Conservation (phyloP, 2,888 invertebrate genomes). For the Campopleginae sp. region DNA sequence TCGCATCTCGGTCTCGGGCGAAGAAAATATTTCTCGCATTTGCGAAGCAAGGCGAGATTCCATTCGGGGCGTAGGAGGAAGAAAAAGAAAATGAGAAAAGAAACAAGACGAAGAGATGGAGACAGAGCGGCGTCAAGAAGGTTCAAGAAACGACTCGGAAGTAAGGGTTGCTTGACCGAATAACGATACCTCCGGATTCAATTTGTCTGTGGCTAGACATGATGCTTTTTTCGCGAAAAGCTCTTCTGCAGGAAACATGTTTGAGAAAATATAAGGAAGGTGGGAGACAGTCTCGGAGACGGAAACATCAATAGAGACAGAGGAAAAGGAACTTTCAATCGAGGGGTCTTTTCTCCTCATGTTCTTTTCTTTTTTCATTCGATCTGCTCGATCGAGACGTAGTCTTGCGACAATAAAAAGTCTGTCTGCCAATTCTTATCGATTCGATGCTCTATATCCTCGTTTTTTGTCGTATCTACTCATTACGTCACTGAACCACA, state of each 20-base stretch:
- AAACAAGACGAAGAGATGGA: constrained; percentile 31
- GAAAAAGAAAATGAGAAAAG: background rate
- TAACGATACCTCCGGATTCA: constrained; percentile 49
- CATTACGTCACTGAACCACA: background rate
- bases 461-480: background rate
- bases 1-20: background rate
- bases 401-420: constrained; percentile 30
- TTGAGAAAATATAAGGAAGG: background rate
- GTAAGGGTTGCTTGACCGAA: constrained; percentile 48
- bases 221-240: constrained; percentile 13
- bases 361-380: constrained; percentile 6
- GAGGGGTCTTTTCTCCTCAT: constrained; percentile 36
- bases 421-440: background rate
- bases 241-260: constrained; percentile 8
- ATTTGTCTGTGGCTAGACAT: constrained; percentile 47
- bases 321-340: background rate
- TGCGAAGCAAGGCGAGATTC: constrained; percentile 18
- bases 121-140: constrained; percentile 34
- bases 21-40: constrained; percentile 35
- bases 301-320: background rate
- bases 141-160: background rate
- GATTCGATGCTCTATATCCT: background rate
- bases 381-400: constrained; percentile 11
- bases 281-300: background rate
- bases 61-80: background rate